These are phyloP conservation scores for Adelphocoris suturalis DNA, from an alignment of 2,888 invertebrate genomes.

Conservation along the genomic window DNA sequence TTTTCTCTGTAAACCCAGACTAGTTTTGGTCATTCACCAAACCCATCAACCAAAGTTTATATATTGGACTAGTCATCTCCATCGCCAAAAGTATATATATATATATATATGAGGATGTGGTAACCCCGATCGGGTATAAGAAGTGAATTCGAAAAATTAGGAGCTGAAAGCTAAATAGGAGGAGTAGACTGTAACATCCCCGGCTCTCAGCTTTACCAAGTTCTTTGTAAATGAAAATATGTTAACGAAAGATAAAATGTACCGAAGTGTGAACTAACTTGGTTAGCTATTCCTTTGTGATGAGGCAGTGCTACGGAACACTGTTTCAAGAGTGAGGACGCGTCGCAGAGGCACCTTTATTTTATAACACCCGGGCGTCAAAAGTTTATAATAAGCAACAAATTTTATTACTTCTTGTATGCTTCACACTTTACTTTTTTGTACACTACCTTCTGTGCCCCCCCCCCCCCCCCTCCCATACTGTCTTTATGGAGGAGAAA, in stretches of 20 bases:
- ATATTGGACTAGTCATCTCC: too few relatives aligned
- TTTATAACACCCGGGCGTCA: background rate
- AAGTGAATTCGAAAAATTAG: too few relatives aligned
- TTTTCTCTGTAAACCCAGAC: too few relatives aligned
- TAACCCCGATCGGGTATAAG: too few relatives aligned
- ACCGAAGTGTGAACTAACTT: constrained; percentile 44
- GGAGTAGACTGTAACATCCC: background rate
- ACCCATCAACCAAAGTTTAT: too few relatives aligned
- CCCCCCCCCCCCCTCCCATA: too few relatives aligned
- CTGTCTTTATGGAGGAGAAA: too few relatives aligned
- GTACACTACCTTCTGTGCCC: too few relatives aligned
- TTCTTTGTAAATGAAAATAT: constrained; percentile 25
- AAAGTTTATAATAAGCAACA: background rate
- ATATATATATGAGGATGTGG: too few relatives aligned
- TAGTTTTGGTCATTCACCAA: too few relatives aligned
- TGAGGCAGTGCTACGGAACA: constrained; percentile 5
- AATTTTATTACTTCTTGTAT: background rate
- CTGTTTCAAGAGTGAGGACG: background rate
- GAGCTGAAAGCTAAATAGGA: too few relatives aligned
- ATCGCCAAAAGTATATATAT: too few relatives aligned
- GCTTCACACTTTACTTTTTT: background rate
- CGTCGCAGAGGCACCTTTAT: background rate
- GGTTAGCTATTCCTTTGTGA: constrained; percentile 25
- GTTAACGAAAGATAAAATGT: constrained; percentile 3
- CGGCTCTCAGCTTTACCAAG: background rate